Evolutionary conservation across 1,140 invertebrate species (phyloP), one percentile per base, ranked within the genome.

Genomic region (Cotesia typhae): DNA sequence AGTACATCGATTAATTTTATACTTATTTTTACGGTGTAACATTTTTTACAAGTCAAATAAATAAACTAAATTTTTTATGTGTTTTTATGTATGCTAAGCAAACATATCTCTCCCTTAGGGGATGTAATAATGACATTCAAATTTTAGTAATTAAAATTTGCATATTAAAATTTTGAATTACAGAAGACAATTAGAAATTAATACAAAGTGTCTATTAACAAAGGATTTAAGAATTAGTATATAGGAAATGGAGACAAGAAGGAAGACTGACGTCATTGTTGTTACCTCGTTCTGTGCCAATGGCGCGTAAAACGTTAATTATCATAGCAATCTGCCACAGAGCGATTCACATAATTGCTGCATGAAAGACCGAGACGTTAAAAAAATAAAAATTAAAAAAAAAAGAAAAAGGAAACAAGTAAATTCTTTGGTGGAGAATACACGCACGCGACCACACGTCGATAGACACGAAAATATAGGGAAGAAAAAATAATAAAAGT

Each of bases 251-350:
- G 71, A 60, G 64, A 41, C 37, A 35, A 59, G 64, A 47, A 53
- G 61, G 67, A 52, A 36, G 17, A 38, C 60, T 79, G 74, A 79
- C 74, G 72, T 79, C 77, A 79, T 74, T 55, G 65, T 72, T 59
- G 60, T 77, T 77, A 73, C 70, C 59, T 60, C 75, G 67, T 72
- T 72, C 74, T 77, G 74, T 79, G 77, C 71, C 77, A 76, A 76
- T 77, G 65, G 73, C 76, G 68, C 67, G 70, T 72, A 68, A 75
- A 73, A 74, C 67, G 70, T 71, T 74, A 75, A 75, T 72, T 74
- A 74, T 75, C 65, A 57, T 65, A 52, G 47, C 68, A 37, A 65
- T 69, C 47, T 41, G 47, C 67, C 63, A 55, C 36, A 60, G 64
- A 63, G 36, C 38, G 53, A 61, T 61, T 59, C 71, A 55, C 65